Evolutionary conservation across 2,888 invertebrate species (phyloP), one percentile per base, ranked within the genome.

Genomic region (Pristionchus exspectatus): DNA sequence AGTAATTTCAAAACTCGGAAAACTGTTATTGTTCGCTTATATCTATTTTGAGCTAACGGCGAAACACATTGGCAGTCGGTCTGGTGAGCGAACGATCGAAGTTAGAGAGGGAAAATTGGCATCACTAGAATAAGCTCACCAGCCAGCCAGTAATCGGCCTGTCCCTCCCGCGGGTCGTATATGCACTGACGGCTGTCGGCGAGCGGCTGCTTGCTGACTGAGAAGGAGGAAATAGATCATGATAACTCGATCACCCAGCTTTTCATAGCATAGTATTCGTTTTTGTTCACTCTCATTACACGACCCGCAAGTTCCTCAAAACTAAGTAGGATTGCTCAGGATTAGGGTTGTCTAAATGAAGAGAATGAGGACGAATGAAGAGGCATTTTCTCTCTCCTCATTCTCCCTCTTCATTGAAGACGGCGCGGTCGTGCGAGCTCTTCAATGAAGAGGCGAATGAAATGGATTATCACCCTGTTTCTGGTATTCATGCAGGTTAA

Each of bases 131-230:
- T 1, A 10, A 3, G 44, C 59, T 44, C 27, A 88, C 87, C 87
- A 30, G 87, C 72, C 24, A 88, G 87, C 87, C 87, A 88, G 38
- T 88, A 88, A 56, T 72, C 44, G 0, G 87, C 18, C 10, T 38
- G 38, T 5, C 87, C 63, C 59, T 92, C 97, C 95, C 97, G 97
- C 0, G 98, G 98, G 96, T 98, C 98, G 95, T 98, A 98, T 44
- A 98, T 98, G 95, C 98, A 98, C 95, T 98, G 98, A 91, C 98
- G 97, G 95, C 98, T 98, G 1, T 96, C 96, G 14, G 98, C 97
- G 7, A 97, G 97, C 0, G 97, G 96, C 2, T 98, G 98, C 94
- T 97, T 97, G 92, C 97, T 96, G 12, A 81, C 91, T 90, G 77
- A n/a, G n/a, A n/a, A n/a, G n/a, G 9, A 24, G 24, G 98, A 72